These are phyloP conservation scores for Stictonetta naevosa DNA, from an alignment of 2,113 vertebrate species.

Conservation along the genomic window DNA sequence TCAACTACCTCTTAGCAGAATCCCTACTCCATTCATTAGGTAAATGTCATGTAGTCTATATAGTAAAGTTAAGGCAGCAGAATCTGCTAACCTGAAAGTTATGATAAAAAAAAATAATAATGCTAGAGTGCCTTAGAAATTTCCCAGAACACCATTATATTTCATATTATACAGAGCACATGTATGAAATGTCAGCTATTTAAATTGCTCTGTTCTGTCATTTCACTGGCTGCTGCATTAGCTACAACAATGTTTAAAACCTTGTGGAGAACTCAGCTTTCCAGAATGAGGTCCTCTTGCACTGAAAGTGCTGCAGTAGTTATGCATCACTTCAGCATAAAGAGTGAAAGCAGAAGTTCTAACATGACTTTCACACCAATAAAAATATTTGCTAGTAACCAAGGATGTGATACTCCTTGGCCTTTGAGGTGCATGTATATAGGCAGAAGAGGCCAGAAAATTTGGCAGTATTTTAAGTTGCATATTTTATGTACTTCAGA, in stretches of 20 bases:
- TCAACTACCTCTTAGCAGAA: neutral
- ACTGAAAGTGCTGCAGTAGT: neutral
- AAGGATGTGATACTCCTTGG: neutral
- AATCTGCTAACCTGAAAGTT: neutral
- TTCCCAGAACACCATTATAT: neutral
- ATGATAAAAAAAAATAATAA: neutral
- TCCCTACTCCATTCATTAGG: neutral
- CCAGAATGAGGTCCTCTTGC: neutral
- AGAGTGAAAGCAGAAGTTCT: constrained; percentile 32
- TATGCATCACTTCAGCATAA: neutral
- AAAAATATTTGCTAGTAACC: constrained; percentile 54
- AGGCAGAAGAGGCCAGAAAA: constrained; percentile 16
- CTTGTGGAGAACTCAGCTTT: neutral
- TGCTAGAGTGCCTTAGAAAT: neutral
- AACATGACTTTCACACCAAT: constrained; percentile 37
- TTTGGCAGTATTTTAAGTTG: constrained; percentile 25
- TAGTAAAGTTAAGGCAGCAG: neutral
- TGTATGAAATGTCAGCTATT: neutral
- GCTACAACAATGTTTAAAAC: neutral
- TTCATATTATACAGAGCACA: neutral
- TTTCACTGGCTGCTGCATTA: neutral
- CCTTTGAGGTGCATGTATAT: constrained; percentile 1
- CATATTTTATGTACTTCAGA: constrained; percentile 28
- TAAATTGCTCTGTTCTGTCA: neutral
- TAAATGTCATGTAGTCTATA: neutral